Evolutionary conservation across 2,113 vertebrate species (phyloP).

Genomic region (Microcebus jonahi): DNA sequence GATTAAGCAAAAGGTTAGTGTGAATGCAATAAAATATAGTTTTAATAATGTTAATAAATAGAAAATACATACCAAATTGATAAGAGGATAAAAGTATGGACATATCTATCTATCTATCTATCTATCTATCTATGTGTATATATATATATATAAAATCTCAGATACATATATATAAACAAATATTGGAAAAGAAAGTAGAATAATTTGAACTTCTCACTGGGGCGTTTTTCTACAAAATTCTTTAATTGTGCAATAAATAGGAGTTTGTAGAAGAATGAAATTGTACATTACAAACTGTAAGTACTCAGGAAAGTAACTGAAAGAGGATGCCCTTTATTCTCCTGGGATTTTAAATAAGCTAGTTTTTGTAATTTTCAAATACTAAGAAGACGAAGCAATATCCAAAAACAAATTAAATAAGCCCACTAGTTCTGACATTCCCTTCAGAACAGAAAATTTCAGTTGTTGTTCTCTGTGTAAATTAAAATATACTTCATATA

Average conservation of each 20-base stretch:
- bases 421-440: slow-evolving; percentile 8
- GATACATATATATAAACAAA: neutral
- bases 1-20: neutral
- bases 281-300: slow-evolving; percentile 11
- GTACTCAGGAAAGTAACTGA: slow-evolving; percentile 32
- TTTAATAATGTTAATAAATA: slow-evolving; percentile 25
- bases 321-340: neutral
- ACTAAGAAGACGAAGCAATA: neutral
- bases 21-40: slow-evolving; percentile 9
- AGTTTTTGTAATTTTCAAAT: slow-evolving; percentile 45
- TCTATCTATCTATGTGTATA: neutral
- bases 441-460: slow-evolving; percentile 43
- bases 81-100: neutral
- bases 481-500: slow-evolving; percentile 33
- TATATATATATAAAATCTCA: neutral
- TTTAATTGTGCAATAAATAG: slow-evolving; percentile 22
- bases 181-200: neutral
- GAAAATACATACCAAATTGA: neutral
- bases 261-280: neutral
- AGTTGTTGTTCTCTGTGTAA: neutral
- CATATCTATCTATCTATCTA: neutral
- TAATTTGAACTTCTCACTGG: neutral
- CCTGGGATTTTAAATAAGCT: slow-evolving; percentile 16
- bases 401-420: neutral
- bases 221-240: neutral